Evolutionary conservation across 2,113 vertebrate species (phyloP).

Genomic region (Amia ocellicauda): DNA sequence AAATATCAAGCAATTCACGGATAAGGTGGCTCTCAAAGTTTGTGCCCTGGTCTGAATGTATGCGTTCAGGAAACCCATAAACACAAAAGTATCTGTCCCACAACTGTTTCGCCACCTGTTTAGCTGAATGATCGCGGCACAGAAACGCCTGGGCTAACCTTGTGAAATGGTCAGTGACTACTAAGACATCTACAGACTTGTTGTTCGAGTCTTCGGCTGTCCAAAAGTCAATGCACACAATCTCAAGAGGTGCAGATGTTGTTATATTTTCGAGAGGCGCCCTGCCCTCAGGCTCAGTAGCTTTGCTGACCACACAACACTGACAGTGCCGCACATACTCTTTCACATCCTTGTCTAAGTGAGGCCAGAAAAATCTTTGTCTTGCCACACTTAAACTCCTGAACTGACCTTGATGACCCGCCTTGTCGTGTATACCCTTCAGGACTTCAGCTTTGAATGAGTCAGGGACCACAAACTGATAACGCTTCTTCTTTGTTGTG

Average conservation of each 20-base stretch:
- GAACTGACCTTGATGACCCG: conserved; percentile 27
- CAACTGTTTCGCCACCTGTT: conserved; percentile 11
- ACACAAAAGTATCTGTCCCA: conserved; percentile 18
- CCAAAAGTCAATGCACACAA: conserved; percentile 20
- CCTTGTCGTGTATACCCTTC: conserved; percentile 13
- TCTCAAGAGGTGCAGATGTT: conserved; percentile 19
- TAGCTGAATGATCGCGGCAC: conserved; percentile 19
- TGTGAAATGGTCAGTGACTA: conserved; percentile 21
- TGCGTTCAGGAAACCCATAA: conserved; percentile 21
- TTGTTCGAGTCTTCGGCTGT: conserved; percentile 12
- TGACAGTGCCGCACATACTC: conserved; percentile 16
- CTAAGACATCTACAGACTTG: conserved; percentile 20
- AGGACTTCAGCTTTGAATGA: conserved; percentile 1
- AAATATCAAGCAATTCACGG: conserved; percentile 6
- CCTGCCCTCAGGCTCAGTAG: conserved; percentile 19
- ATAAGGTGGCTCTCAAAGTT: conserved; percentile 28
- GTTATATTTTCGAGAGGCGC: conserved; percentile 20
- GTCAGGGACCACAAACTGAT: conserved; percentile 14
- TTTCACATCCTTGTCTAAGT: conserved; percentile 21
- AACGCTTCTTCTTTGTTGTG: conserved; percentile 3
- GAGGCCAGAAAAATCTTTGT: conserved; percentile 22
- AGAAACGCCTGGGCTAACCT: conserved; percentile 14
- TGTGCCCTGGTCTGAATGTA: conserved; percentile 19
- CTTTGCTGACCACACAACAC: conserved; percentile 21
- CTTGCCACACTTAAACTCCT: conserved; percentile 14